Evolutionary conservation across 2,797 vertebrate species (phyloP).

Genomic region (Cottoperca gobio): DNA sequence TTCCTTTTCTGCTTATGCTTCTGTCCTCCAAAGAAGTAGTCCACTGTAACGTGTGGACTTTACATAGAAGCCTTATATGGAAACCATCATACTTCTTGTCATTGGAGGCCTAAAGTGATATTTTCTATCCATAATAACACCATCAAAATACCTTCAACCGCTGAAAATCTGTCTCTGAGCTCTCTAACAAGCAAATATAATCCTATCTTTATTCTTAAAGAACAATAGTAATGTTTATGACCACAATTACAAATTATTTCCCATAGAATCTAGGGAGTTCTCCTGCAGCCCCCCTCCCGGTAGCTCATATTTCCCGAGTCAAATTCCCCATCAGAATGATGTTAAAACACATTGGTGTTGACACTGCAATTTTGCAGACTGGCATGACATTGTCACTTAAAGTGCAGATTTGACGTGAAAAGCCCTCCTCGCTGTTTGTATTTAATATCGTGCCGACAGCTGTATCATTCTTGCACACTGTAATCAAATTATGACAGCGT

Average conservation of each 20-base stretch:
- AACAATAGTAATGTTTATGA: conserved; percentile 49
- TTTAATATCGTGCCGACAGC: conserved; percentile 78
- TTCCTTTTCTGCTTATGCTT: conserved; percentile 24
- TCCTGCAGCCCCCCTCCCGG: neutral
- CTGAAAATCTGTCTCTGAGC: neutral
- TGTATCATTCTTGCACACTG: conserved; percentile 77
- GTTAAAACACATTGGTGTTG: conserved; percentile 76
- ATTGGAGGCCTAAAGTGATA: neutral
- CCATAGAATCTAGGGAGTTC: conserved; percentile 7
- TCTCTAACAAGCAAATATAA: conserved; percentile 22
- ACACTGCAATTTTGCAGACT: conserved; percentile 74
- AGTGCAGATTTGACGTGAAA: conserved; percentile 76
- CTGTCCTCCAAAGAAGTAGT: conserved; percentile 3
- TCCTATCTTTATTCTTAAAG: conserved; percentile 32
- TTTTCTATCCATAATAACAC: neutral
- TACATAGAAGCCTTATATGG: too few relatives aligned
- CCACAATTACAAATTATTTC: conserved; percentile 38
- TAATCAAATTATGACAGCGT: conserved; percentile 82
- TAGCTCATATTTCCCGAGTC: conserved; percentile 62
- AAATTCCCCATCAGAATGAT: conserved; percentile 66
- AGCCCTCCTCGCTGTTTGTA: conserved; percentile 64
- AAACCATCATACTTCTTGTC: neutral
- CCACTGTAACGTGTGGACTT: neutral
- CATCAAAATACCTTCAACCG: neutral
- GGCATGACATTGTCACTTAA: conserved; percentile 75